These are phyloP conservation scores for Heterodera filipjevi DNA, from an alignment of 2,888 invertebrate genomes.

Conservation along the genomic window DNA sequence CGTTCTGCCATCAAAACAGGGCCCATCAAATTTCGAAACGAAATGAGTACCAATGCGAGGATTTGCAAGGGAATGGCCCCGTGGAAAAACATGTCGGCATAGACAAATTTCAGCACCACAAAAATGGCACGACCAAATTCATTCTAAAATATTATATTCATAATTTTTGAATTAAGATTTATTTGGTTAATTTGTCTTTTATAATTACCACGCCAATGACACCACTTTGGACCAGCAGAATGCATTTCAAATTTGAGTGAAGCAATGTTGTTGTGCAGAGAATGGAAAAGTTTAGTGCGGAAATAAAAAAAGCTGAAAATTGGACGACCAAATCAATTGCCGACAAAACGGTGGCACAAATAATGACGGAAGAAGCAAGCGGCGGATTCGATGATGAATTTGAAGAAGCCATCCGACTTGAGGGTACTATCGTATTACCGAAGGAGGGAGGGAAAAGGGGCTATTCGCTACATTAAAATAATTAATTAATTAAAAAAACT, in stretches of 20 bases:
- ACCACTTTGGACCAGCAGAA: background rate
- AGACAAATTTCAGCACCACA: background rate
- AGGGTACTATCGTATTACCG: no score
- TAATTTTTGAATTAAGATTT: background rate
- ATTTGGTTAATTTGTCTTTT: background rate
- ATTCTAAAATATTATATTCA: background rate
- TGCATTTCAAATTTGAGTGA: constrained; percentile 4
- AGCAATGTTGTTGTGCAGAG: background rate
- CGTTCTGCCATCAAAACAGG: constrained; percentile 5
- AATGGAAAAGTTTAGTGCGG: background rate
- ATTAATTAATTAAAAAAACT: no score
- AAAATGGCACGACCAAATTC: background rate
- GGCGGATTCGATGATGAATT: background rate
- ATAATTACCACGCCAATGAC: background rate
- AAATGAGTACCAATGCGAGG: background rate
- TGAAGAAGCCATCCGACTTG: background rate
- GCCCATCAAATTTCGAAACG: constrained; percentile 1
- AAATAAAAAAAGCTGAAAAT: background rate
- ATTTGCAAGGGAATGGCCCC: background rate
- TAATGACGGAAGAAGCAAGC: background rate
- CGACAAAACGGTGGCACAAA: background rate
- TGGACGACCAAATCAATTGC: background rate
- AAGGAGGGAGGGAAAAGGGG: no score
- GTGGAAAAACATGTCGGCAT: background rate
- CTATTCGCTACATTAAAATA: no score